Base-by-base conservation (phyloP, 2,113 vertebrate species). In the Melanostigma gelatinosum region DNA sequence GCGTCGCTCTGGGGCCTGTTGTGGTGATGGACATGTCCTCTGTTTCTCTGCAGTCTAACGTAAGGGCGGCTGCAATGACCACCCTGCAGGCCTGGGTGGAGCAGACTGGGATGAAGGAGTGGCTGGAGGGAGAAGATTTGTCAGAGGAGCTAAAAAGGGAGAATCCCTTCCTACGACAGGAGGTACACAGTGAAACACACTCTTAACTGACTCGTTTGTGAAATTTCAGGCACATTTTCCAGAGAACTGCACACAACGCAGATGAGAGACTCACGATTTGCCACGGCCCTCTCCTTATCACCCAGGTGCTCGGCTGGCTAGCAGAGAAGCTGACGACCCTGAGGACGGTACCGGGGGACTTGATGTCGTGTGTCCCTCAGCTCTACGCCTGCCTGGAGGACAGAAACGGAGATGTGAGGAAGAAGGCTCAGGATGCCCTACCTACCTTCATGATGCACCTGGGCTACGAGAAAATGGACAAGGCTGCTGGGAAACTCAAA, bases 391-490 rank as follows among this genome's bases (percentile, higher is more conserved):
- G 98, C 87, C 93, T 99, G 48, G 98, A 99, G 89, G 98, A 99
- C 93, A 89, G 98, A n/a, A 99, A 97, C 15, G 98, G 97, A 32
- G 98, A 99, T 0, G 98, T 99, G 58, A 94, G 98, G 52, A 99
- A 99, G 92, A 99, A 98, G 75, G 97, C 98, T 0, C 98, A 99
- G 89, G 98, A 99, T 58, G 97, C 97, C 5, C 89, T 99, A 75
- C 97, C 98, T 0, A 96, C 95, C 85, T 99, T 99, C 75, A 99
- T 99, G 98, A 99, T 99, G 97, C 98, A 99, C 84, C 94, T 99
- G 76, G 95, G 97, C 60, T 98, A 96, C 84, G 98, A 99, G 79
- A 99, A 99, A 88, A 99, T 99, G 98, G 91, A 76, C 83, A 99
- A 99, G 90, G 97, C 97, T 27, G 96, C 98, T 0, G 91, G 95